Evolutionary conservation across 1,140 invertebrate genomes (phyloP).

Genomic region (Whitmania pigra): DNA sequence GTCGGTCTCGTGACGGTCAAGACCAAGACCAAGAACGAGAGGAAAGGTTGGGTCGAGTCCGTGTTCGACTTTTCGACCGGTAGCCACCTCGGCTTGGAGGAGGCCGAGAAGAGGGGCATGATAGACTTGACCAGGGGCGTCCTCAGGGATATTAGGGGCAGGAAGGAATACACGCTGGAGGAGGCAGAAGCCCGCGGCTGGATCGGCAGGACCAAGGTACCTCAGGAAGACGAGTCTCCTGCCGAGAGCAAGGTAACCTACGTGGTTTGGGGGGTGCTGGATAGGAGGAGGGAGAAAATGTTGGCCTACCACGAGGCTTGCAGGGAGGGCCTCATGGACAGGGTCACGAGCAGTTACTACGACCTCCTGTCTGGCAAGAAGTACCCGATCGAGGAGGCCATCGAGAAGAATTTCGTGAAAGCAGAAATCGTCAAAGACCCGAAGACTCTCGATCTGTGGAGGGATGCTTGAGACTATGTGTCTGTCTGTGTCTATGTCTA

Average conservation of each 20-base stretch:
- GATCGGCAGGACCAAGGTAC: slow-evolving; percentile 28
- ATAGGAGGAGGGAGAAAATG: slow-evolving; percentile 32
- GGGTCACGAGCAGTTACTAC: slow-evolving; percentile 31
- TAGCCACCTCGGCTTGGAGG: background rate
- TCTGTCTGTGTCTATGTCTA: too few relatives aligned
- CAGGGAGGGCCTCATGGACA: slow-evolving; percentile 31
- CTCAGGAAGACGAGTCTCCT: slow-evolving; percentile 26
- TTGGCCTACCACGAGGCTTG: slow-evolving; percentile 25
- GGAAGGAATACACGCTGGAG: slow-evolving; percentile 28
- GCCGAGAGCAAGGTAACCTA: slow-evolving; percentile 36
- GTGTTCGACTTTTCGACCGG: slow-evolving; percentile 13
- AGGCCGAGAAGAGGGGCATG: slow-evolving; percentile 13
- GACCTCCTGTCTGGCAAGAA: slow-evolving; percentile 3
- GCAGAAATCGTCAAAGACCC: slow-evolving; percentile 28
- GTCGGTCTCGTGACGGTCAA: slow-evolving; percentile 23
- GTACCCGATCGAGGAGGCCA: slow-evolving; percentile 22
- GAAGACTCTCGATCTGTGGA: slow-evolving; percentile 29
- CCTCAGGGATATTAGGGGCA: slow-evolving; percentile 30
- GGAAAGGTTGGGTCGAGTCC: background rate
- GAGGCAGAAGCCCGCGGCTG: slow-evolving; percentile 30
- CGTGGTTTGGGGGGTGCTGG: slow-evolving; percentile 36
- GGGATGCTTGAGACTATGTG: background rate
- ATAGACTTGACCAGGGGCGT: slow-evolving; percentile 4
- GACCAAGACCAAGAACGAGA: background rate
- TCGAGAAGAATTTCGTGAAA: slow-evolving; percentile 20